Evolutionary conservation across 2,113 vertebrate species (phyloP), one percentile per base, ranked within the genome.

Genomic region (Triplophysa rosa): DNA sequence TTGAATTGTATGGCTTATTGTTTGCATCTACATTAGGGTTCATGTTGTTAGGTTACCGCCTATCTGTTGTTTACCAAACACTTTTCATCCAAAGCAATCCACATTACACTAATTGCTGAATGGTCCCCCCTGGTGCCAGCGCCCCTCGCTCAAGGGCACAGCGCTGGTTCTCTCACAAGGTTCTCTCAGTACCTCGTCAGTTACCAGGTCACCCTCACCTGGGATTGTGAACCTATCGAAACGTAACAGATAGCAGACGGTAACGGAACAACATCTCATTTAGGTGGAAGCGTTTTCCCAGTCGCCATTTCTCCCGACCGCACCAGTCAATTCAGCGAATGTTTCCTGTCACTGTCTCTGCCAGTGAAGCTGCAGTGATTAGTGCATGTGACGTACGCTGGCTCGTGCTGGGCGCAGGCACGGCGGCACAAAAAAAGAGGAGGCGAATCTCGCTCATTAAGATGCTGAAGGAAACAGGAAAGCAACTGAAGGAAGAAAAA

Each of bases 401-500:
- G 75, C 81, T 84, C 64, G 81, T 79, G 75, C 82, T 79, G 69
- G 62, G 81, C 64, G 65, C 58, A 69, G 72, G 70, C 74, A 49
- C 73, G 33, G 70, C 47, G 16, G 84, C 62, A 71, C 71, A 76
- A 86, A 84, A 69, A 29, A 37, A 81, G 81, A 80, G 68, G 61
- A 83, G 72, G 81, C 68, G 81, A 75, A 78, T 84, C 78, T 59
- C 67, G 33, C 79, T 82, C 79, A 85, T 85, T 83, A 79, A 83
- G 62, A 87, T 85, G 71, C 77, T 82, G 72, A 83, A 78, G 75
- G 83, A 84, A 82, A 80, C 79, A 80, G 82, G 64, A 84, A 75
- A 81, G 78, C 71, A 76, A 83, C 69, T 81, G 71, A 63, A 72
- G 77, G 80, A 66, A 67, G 77, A 83, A 82, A 84, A 80, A 52